Evolutionary conservation across 2,888 invertebrate species (phyloP).

Genomic region (Ferrisia virgata): DNA sequence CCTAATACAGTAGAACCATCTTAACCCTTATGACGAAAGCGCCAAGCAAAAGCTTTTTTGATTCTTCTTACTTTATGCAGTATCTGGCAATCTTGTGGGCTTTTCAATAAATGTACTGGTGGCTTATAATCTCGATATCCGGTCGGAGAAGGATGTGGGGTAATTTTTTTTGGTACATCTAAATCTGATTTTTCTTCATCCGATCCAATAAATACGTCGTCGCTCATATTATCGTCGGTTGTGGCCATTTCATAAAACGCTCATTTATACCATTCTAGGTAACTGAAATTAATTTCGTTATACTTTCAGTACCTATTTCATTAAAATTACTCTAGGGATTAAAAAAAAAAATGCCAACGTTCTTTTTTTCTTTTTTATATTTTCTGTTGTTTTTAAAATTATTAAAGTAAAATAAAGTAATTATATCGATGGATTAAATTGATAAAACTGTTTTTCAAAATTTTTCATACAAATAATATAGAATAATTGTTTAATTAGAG

Average conservation of each 20-base stretch:
- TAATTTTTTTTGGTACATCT: slow-evolving; percentile 48
- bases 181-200: slow-evolving; percentile 52
- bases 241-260: slow-evolving; percentile 53
- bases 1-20: neutral
- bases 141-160: slow-evolving; percentile 57
- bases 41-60: neutral
- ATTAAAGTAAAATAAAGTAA: neutral
- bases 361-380: neutral
- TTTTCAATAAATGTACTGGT: slow-evolving; percentile 63
- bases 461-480: neutral
- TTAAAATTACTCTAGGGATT: neutral
- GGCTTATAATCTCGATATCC: slow-evolving; percentile 78
- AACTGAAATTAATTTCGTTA: neutral
- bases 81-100: slow-evolving; percentile 47
- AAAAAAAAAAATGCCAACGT: neutral
- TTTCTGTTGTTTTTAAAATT: neutral
- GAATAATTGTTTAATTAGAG: neutral
- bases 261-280: neutral
- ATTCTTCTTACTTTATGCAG: slow-evolving; percentile 50
- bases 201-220: slow-evolving; percentile 75
- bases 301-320: neutral
- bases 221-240: slow-evolving; percentile 75
- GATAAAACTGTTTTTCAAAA: neutral
- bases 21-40: neutral
- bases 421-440: neutral